Base-by-base conservation (phyloP, 2,888 invertebrate species). In the Drosophila atroscutellata region DNA sequence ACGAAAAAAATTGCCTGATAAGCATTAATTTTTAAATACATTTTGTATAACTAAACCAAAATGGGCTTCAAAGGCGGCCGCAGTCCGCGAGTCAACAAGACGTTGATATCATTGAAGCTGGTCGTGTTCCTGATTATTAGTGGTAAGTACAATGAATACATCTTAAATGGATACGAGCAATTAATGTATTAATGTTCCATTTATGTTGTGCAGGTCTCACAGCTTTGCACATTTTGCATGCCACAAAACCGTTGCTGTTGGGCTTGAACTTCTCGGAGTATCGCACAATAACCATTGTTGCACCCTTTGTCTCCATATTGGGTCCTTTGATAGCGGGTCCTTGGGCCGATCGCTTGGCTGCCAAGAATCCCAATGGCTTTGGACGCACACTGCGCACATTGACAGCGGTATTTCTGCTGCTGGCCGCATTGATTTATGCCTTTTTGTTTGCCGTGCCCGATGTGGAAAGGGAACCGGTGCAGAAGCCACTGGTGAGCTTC, bases 71-170 rank as follows among this genome's bases (percentile, higher is more conserved):
- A 71, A 13, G 80, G 83, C 75, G 81, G 83, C 52, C 81, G 74
- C 71, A 94, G 93, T 86, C 93, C 94, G 82, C 91, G 93, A 71
- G 93, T 96, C 89, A 96, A 96, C 92, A 94, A 94, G 86, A 96
- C 96, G 93, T 94, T 97, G 80, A 94, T 97, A 79, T 95, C 97
- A 72, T 94, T 97, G 73, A 97, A 97, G 94, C 95, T 96, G 92
- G 95, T 97, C 54, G 94, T 97, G 59, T 97, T 97, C 93, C 94
- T 96, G 88, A 96, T 97, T 91, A 96, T 97, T 80, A 96, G 96
- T 90, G 97, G 97, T 96, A 72, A 90, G 91, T 55, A 37, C 36
- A 55, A 26, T 87, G 2, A 49, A 28, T 9, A 24, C 4, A 20
- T 26, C 1, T 49, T 51, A 32, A 15, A 4, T 26, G 45, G 15